Percentiles rank a stretch among this genome's conserved stretches.
Evolutionary conservation across 2,888 invertebrate genomes (phyloP).

Genomic region (Plagiodera versicolora): DNA sequence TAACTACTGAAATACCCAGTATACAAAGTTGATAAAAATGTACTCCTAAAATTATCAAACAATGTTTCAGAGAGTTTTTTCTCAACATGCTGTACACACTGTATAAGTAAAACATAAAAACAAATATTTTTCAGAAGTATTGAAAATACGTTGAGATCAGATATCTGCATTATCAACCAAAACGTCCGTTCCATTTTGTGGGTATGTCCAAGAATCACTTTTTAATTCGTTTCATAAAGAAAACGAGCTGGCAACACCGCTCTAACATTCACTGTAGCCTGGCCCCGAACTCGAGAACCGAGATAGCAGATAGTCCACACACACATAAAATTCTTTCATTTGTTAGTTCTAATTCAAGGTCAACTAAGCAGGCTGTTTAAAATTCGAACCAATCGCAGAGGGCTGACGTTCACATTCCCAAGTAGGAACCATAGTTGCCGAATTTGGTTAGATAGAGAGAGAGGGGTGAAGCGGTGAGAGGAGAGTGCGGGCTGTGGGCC

Average conservation of each 20-base stretch:
- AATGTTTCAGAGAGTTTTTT: too few relatives aligned
- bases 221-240: background rate
- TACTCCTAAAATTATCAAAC: too few relatives aligned
- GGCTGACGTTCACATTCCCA: constrained; percentile 31
- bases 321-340: constrained; percentile 32
- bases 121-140: too few relatives aligned
- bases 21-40: too few relatives aligned
- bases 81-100: too few relatives aligned
- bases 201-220: too few relatives aligned
- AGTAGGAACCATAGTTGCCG: constrained; percentile 35
- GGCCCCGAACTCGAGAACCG: constrained; percentile 2
- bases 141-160: too few relatives aligned
- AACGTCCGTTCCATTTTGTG: too few relatives aligned
- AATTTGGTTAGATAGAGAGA: constrained; percentile 26
- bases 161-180: too few relatives aligned
- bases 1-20: too few relatives aligned
- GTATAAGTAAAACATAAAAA: too few relatives aligned
- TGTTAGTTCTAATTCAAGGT: constrained; percentile 45
- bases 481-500: constrained; percentile 12
- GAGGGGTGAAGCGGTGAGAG: constrained; percentile 30
- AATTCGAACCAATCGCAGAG: constrained; percentile 35
- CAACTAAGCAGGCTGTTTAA: constrained; percentile 39
- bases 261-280: background rate
- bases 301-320: constrained; percentile 16
- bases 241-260: background rate